Base-by-base conservation (phyloP, 2,888 invertebrate genomes). In the Erebia epiphron region DNA sequence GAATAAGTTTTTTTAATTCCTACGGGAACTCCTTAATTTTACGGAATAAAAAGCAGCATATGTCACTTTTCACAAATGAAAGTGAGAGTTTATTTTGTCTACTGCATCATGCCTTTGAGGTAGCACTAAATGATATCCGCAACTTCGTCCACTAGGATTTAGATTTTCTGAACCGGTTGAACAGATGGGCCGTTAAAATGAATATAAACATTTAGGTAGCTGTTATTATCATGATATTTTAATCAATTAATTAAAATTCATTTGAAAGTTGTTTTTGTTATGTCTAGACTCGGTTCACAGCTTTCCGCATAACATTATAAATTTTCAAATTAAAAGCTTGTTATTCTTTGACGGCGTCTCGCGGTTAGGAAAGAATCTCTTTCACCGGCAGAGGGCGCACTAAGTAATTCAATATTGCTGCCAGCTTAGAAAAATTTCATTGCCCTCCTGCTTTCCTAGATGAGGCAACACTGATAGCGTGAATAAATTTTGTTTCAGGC, bases 321-420 rank as follows among this genome's bases (percentile, higher is more conserved):
- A 43, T 14, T 43, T 56, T 56, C 13, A 56, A 56, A 66, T 66
- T 56, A 66, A 43, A 56, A 13, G 9, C n/a, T 11, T 66, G 66
- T 57, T 71, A 71, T 50, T 74, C 73, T 71, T 64, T 71, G 73
- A 61, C 49, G 46, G 18, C 62, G 49, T 56, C 57, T 68, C 57
- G 67, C 57, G 73, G 69, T 67, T 65, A 56, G 60, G 56, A 43
- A 61, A 14, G 52, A 71, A 67, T 50, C 61, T 67, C 69, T 67
- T 69, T 69, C n/a, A 43, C 60, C 54, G 65, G 54, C 21, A 67
- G 68, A 71, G 68, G 67, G 64, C 64, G 71, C 61, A 46, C 56
- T 66, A 21, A 56, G 66, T 66, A 56, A 66, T 66, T 46, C 56
- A 66, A 66, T 66, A 66, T 7, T 43, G 56, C 57, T 56, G 66